These are phyloP conservation scores for Cheilosia vernalis DNA, from an alignment of 2,888 invertebrate species.

Conservation along the genomic window DNA sequence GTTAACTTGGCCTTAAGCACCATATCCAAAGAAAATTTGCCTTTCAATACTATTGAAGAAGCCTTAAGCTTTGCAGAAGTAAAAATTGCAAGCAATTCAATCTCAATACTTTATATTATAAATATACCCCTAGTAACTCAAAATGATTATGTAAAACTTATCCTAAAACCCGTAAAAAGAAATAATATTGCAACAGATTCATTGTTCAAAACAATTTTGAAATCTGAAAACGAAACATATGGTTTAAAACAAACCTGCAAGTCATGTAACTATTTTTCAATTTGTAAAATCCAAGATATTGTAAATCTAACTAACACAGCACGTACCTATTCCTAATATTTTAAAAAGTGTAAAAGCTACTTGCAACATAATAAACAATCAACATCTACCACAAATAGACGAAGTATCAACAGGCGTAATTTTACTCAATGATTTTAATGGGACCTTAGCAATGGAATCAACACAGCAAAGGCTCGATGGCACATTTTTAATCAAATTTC, in stretches of 20 bases:
- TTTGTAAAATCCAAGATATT: constrained; percentile 42
- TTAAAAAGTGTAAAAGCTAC: constrained; percentile 38
- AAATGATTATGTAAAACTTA: constrained; percentile 20
- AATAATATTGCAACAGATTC: constrained; percentile 31
- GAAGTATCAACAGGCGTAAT: constrained; percentile 45
- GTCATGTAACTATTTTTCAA: constrained; percentile 26
- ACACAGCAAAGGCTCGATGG: constrained; percentile 26
- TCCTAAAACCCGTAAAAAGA: constrained; percentile 33
- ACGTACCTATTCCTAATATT: constrained; percentile 39
- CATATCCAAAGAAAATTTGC: constrained; percentile 47
- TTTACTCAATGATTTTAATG: constrained; percentile 43
- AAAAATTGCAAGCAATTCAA: constrained; percentile 30
- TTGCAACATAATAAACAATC: constrained; percentile 29
- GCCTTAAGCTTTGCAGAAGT: constrained; percentile 36
- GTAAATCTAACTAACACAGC: constrained; percentile 35
- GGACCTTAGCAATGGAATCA: constrained; percentile 15
- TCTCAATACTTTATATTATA: not conserved
- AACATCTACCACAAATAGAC: constrained; percentile 42
- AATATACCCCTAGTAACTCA: constrained; percentile 1
- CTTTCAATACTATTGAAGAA: constrained; percentile 29
- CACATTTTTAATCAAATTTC: constrained; percentile 44
- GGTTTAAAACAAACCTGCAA: constrained; percentile 32
- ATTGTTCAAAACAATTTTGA: constrained; percentile 17
- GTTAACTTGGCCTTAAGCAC: constrained; percentile 37
- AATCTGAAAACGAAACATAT: constrained; percentile 20